Conservation (phyloP, 1,140 invertebrate genomes). For the Choristoneura fumiferana region DNA sequence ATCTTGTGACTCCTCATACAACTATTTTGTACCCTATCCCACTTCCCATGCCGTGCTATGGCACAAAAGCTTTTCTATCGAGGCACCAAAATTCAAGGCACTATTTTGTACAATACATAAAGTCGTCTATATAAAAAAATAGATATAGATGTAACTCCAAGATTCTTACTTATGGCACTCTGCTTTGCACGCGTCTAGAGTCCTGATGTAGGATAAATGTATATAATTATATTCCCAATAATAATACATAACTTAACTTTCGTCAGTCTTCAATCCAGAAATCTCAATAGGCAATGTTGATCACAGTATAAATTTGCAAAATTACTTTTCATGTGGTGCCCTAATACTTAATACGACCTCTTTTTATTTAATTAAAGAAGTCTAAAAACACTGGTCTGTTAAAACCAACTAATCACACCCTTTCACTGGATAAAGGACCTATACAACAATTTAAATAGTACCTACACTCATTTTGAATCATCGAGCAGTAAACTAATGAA, state of each 20-base stretch:
- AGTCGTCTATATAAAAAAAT: constrained; percentile 25
- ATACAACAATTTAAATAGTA: no score
- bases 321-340: constrained; percentile 43
- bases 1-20: constrained; percentile 69
- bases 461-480: no score
- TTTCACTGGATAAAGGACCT: no score
- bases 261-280: constrained; percentile 72
- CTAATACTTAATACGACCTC: constrained; percentile 24
- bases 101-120: constrained; percentile 45
- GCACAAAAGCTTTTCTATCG: constrained; percentile 38
- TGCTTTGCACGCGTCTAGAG: constrained; percentile 44
- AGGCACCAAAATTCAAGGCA: constrained; percentile 66
- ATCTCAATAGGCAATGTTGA: constrained; percentile 69
- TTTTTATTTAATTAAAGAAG: no score
- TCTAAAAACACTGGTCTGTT: no score
- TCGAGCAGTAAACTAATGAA: not conserved
- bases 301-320: constrained; percentile 49
- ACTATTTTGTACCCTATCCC: constrained; percentile 53
- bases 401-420: no score
- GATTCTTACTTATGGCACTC: constrained; percentile 53
- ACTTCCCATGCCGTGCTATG: constrained; percentile 49
- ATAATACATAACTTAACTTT: constrained; percentile 44
- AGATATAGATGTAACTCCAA: constrained; percentile 24
- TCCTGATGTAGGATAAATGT: constrained; percentile 31
- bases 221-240: constrained; percentile 33